phyloP scores from a whole-genome alignment of 2,888 invertebrate genomes.

The Odontomyia ornata region DNA sequence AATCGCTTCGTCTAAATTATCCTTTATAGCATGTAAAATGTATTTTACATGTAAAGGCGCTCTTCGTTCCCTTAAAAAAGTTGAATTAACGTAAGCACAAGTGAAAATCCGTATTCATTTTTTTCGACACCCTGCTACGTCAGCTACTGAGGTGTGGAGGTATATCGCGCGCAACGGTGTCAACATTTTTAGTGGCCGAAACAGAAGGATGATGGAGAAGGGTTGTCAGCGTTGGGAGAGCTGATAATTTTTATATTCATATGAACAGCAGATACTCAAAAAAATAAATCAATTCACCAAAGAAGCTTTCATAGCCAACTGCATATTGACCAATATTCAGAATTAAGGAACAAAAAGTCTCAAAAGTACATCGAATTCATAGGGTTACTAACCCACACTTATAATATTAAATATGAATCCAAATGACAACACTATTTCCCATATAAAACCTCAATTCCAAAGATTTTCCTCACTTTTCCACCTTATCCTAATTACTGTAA shows the following conservation, averaged over 20 bases:
- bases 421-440: constrained; percentile 24
- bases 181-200: neutral
- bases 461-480: constrained; percentile 19
- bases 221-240: too few species aligned
- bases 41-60: constrained; percentile 36
- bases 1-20: constrained; percentile 45
- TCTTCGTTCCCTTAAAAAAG: constrained; percentile 27
- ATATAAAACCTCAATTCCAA: neutral
- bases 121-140: neutral
- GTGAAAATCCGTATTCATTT: constrained; percentile 36
- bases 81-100: constrained; percentile 13
- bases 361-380: too few species aligned
- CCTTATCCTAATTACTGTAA: constrained; percentile 28
- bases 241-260: too few species aligned
- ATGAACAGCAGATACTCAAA: too few species aligned
- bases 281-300: too few species aligned
- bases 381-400: too few species aligned
- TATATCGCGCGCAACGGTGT: neutral
- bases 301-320: too few species aligned
- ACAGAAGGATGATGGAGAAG: neutral
- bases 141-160: neutral
- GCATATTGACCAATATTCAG: too few species aligned
- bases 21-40: constrained; percentile 43
- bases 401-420: too few species aligned
- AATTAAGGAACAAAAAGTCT: too few species aligned